Evolutionary conservation across 2,113 vertebrate genomes (phyloP), one percentile per base, ranked within the genome.

Genomic region (Oenanthe melanoleuca): DNA sequence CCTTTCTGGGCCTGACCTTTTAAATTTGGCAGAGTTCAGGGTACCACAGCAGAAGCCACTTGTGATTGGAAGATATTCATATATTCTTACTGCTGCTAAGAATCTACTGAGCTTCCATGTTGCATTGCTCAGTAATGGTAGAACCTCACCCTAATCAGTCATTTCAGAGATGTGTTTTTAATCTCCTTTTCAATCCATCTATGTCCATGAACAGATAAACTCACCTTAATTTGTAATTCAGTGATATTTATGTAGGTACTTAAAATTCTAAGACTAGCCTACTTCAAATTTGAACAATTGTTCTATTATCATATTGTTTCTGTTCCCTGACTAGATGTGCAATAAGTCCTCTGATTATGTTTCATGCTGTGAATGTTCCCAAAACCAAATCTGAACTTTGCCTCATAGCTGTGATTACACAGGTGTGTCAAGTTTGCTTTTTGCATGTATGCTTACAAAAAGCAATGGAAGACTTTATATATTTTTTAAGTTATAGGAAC

Each of bases 341-440:
- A 61, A 2, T 65, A 81, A 80, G 59, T 85, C 87, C 70, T 82
- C 78, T 77, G 91, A 91, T 88, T 80, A 56, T 49, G 73, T 73
- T 93, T 93, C 88, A 73, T 71, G 82, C 88, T 92, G 67, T 63
- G 75, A 93, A 66, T 37, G 60, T 90, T 94, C 72, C 92, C 69
- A 86, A 94, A 95, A 83, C 90, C 88, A 92, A 94, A 92, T 47
- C 67, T 95, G 94, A 96, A 96, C 93, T 96, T 96, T 96, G 90
- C 65, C 92, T 95, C 67, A 52, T 93, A 86, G 59, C 23, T 56
- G 74, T 88, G 82, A 90, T 78, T 95, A 78, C 82, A 77, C 26
- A 86, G 92, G 81, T 94, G 94, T 94, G 90, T 77, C 86, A 66
- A 44, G 85, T 96, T 94, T 96, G 85, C 64, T 80, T 88, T 94